Percentiles rank a stretch among this genome's conserved stretches.
Evolutionary conservation across 2,888 invertebrate species (phyloP).

Genomic region (Rhyacophila evoluta): DNA sequence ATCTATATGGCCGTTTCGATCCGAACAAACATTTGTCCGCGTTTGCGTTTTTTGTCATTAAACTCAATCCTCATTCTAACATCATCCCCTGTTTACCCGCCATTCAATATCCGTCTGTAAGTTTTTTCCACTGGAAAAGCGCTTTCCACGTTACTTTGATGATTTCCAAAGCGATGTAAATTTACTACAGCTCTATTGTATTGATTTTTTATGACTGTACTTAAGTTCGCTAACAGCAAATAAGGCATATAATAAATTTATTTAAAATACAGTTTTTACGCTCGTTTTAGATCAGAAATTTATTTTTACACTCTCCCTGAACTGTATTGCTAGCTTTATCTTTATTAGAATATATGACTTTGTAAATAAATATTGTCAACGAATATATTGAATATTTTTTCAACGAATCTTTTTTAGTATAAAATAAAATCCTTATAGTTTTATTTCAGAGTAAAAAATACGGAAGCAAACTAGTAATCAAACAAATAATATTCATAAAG

Average conservation of each 20-base stretch:
- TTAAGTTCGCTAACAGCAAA: background rate
- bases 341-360: too few relatives aligned
- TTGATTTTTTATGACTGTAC: background rate
- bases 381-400: too few relatives aligned
- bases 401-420: too few relatives aligned
- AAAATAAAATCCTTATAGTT: too few relatives aligned
- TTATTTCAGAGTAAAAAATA: too few relatives aligned
- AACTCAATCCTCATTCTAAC: slow-evolving; percentile 33
- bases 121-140: slow-evolving; percentile 42
- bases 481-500: too few relatives aligned
- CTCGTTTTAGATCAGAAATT: background rate
- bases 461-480: too few relatives aligned
- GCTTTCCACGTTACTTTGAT: slow-evolving; percentile 13
- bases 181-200: background rate
- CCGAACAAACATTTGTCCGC: slow-evolving; percentile 38
- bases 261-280: background rate
- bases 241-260: background rate
- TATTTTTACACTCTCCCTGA: background rate
- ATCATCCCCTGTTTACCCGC: slow-evolving; percentile 43
- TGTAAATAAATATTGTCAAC: too few relatives aligned
- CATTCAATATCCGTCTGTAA: slow-evolving; percentile 50
- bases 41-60: slow-evolving; percentile 44
- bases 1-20: slow-evolving; percentile 23
- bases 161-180: slow-evolving; percentile 20
- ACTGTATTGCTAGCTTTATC: background rate